A percentile compares a stretch with the other conserved stretches of the same genome.
Evolutionary conservation across 2,888 invertebrate genomes (phyloP).

Genomic region (Creontiades dilutus): DNA sequence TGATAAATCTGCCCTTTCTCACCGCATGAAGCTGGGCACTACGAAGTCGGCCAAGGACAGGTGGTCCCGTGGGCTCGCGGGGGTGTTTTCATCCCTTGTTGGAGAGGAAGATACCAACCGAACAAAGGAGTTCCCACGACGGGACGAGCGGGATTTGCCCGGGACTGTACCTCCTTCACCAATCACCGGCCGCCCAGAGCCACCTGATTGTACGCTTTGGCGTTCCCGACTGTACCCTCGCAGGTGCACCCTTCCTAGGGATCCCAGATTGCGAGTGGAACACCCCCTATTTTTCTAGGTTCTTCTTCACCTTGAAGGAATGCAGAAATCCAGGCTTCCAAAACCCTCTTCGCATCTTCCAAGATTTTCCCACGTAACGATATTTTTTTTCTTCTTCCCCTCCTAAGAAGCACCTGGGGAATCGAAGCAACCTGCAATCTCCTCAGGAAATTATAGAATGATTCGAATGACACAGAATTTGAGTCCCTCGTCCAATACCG

Average conservation of each 20-base stretch:
- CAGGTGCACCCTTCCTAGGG: conserved; percentile 37
- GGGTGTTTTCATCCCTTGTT: not conserved
- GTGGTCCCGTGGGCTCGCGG: not conserved
- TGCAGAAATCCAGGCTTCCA: conserved; percentile 32
- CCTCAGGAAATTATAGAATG: not conserved
- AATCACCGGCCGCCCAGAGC: not conserved
- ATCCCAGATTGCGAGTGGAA: conserved; percentile 30
- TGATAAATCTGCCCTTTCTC: not conserved
- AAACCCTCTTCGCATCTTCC: conserved; percentile 14
- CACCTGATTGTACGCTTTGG: conserved; percentile 42
- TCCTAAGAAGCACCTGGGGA: not conserved
- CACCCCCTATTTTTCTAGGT: conserved; percentile 34
- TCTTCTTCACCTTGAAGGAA: conserved; percentile 33
- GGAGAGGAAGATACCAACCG: not conserved
- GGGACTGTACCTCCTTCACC: not conserved
- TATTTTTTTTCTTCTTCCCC: not conserved
- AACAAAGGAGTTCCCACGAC: not conserved
- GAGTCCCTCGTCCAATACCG: too few species aligned
- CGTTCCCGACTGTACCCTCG: conserved; percentile 26
- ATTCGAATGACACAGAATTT: too few species aligned
- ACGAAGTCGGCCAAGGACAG: conserved; percentile 16
- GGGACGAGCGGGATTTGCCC: not conserved
- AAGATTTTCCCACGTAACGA: conserved; percentile 33
- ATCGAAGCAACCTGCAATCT: not conserved
- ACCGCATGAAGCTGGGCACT: not conserved